phyloP scores from a whole-genome alignment of 1,140 invertebrate species.

The Pachypeltis micranthus region DNA sequence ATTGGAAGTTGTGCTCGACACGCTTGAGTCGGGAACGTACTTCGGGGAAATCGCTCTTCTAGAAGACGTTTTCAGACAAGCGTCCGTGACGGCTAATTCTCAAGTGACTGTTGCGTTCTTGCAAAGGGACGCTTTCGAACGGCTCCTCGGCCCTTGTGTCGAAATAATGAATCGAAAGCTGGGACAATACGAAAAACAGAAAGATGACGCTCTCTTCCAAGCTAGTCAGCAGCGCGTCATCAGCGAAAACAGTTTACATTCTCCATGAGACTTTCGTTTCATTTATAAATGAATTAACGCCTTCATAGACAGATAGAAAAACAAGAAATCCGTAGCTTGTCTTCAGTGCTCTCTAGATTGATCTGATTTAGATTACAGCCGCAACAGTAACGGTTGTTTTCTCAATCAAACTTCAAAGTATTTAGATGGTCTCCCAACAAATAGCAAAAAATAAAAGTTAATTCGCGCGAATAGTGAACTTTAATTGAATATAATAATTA shows the following conservation, averaged over 20 bases:
- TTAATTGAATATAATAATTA: no score
- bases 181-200: conserved; percentile 87
- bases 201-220: conserved; percentile 25
- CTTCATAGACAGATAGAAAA: neutral
- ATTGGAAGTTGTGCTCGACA: conserved; percentile 16
- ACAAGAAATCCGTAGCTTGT: no score
- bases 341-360: no score
- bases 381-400: no score
- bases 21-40: conserved; percentile 58
- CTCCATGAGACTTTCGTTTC: neutral
- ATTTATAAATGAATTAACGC: neutral
- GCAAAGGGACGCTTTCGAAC: conserved; percentile 93
- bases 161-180: conserved; percentile 96
- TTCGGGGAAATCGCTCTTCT: conserved; percentile 92
- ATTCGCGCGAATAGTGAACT: no score
- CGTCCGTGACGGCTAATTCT: conserved; percentile 75
- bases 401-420: no score
- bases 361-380: no score
- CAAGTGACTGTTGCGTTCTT: conserved; percentile 79
- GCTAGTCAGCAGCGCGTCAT: neutral
- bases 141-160: conserved; percentile 92
- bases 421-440: no score
- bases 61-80: conserved; percentile 88
- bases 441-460: no score
- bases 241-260: neutral